These are phyloP conservation scores for Eidolon helvum DNA, from an alignment of 2,113 vertebrate species.

Conservation along the genomic window DNA sequence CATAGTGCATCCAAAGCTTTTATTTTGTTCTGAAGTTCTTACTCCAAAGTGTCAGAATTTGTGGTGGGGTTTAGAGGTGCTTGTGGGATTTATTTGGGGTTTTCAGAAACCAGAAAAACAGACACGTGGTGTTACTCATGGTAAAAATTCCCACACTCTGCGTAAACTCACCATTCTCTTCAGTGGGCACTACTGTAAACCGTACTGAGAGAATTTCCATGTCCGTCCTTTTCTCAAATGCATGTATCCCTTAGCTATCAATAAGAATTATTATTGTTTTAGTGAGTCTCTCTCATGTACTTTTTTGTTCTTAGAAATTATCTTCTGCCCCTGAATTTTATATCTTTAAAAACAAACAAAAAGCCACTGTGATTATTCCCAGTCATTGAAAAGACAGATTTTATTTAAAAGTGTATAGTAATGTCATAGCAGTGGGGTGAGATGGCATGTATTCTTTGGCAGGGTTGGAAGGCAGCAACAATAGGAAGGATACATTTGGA, in stretches of 20 bases:
- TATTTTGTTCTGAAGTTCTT: conserved; percentile 54
- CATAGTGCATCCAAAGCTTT: conserved; percentile 41
- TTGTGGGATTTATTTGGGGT: conserved; percentile 62
- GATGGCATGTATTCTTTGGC: background rate
- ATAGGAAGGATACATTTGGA: background rate
- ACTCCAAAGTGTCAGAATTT: conserved; percentile 52
- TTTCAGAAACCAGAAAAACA: conserved; percentile 70
- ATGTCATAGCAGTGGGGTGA: background rate
- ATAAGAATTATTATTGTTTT: background rate
- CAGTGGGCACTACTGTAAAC: conserved; percentile 27
- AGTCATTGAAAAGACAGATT: background rate
- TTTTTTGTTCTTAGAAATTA: conserved; percentile 39
- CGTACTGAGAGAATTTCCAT: background rate
- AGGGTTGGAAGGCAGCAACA: background rate
- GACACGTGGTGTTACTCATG: conserved; percentile 25
- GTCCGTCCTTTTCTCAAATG: conserved; percentile 17
- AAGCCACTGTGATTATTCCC: background rate
- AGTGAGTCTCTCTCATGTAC: background rate
- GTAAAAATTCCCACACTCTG: conserved; percentile 56
- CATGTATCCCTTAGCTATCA: background rate
- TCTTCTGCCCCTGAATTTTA: conserved; percentile 34
- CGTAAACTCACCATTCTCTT: conserved; percentile 45
- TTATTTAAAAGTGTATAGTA: background rate
- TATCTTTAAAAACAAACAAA: background rate
- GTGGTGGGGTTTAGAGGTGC: conserved; percentile 54